These are phyloP conservation scores for Polyodon spathula DNA, from an alignment of 2,113 vertebrate species.

Conservation along the genomic window DNA sequence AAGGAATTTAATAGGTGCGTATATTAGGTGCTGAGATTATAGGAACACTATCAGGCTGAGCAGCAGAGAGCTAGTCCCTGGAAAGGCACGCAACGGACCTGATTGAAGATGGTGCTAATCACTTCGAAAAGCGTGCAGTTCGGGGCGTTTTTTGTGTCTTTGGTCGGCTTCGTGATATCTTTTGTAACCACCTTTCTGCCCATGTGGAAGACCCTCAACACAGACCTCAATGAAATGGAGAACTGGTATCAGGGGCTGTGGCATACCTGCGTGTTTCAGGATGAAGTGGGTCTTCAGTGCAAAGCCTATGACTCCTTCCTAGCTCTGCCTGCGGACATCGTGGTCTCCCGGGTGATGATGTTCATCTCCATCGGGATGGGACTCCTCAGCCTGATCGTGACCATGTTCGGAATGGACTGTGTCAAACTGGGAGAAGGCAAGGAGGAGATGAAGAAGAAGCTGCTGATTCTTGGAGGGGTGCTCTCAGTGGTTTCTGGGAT, in stretches of 20 bases:
- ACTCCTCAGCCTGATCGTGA: slow-evolving; percentile 57
- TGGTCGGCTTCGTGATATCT: slow-evolving; percentile 74
- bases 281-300: slow-evolving; percentile 60
- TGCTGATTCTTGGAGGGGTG: slow-evolving; percentile 65
- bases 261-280: slow-evolving; percentile 78
- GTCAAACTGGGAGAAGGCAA: slow-evolving; percentile 50
- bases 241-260: slow-evolving; percentile 71
- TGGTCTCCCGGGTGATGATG: slow-evolving; percentile 69
- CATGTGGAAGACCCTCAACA: slow-evolving; percentile 86
- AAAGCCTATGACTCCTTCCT: slow-evolving; percentile 72
- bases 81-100: neutral
- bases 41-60: slow-evolving; percentile 21
- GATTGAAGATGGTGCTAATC: slow-evolving; percentile 51
- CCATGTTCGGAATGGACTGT: slow-evolving; percentile 72
- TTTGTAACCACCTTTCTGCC: slow-evolving; percentile 76
- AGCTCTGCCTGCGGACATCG: slow-evolving; percentile 64
- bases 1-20: slow-evolving; percentile 32
- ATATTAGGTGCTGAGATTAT: slow-evolving; percentile 38
- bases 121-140: slow-evolving; percentile 61
- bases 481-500: slow-evolving; percentile 71
- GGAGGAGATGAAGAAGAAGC: slow-evolving; percentile 54
- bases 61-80: slow-evolving; percentile 1
- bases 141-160: slow-evolving; percentile 64
- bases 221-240: slow-evolving; percentile 69
- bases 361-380: slow-evolving; percentile 60